phyloP scores from a whole-genome alignment of 2,113 vertebrate species.

The Mastomys natalensis region DNA sequence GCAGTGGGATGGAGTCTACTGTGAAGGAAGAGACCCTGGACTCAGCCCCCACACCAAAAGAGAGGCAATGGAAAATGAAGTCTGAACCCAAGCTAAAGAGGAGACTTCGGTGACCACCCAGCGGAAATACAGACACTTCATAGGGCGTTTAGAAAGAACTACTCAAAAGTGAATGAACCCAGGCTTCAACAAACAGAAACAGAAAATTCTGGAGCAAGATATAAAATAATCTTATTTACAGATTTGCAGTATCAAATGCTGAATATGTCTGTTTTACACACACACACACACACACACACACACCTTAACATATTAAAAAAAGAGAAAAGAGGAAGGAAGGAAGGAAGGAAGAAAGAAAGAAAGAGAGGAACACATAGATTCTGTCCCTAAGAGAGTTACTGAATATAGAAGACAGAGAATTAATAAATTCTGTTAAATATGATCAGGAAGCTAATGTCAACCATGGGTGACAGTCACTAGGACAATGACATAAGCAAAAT shows the following conservation, averaged over 20 bases:
- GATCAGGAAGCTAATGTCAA: neutral
- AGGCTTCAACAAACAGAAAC: neutral
- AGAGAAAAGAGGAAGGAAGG: neutral
- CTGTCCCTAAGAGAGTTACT: neutral
- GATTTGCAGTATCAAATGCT: neutral
- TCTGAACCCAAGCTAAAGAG: neutral
- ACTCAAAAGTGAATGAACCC: neutral
- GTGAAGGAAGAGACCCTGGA: neutral
- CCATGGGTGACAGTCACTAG: neutral
- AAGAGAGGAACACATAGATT: neutral
- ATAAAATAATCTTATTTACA: neutral
- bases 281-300: neutral
- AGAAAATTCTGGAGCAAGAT: neutral
- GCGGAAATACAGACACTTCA: neutral
- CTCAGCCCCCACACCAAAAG: neutral
- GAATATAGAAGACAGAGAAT: neutral
- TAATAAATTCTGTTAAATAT: neutral
- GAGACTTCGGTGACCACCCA: neutral
- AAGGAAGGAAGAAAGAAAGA: too few relatives aligned
- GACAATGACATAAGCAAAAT: neutral
- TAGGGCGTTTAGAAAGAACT: neutral
- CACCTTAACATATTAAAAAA: neutral
- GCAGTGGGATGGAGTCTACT: neutral
- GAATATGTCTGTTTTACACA: neutral
- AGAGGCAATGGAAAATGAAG: neutral